A percentile compares a stretch with the other conserved stretches of the same genome.
phyloP scores from a whole-genome alignment of 2,113 vertebrate species.

The Macaca mulatta region DNA sequence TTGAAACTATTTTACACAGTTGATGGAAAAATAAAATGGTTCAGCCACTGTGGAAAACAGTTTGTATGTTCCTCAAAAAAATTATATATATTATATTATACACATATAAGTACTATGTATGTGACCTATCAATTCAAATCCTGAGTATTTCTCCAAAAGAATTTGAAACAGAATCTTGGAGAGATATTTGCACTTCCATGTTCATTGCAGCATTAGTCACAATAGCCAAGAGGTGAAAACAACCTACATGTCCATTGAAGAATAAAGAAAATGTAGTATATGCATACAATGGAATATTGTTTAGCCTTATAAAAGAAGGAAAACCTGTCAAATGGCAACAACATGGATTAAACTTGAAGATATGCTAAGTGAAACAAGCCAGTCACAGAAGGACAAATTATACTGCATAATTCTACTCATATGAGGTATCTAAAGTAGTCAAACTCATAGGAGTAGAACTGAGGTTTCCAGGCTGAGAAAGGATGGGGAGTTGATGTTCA shows the following conservation, averaged over 20 bases:
- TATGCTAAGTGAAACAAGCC: background rate
- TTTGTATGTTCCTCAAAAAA: no score
- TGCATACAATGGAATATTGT: background rate
- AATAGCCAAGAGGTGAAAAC: no score
- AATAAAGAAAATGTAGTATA: background rate
- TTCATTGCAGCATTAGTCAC: no score
- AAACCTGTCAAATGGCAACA: background rate
- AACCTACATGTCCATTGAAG: background rate
- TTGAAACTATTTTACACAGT: background rate
- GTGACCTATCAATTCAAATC: no score
- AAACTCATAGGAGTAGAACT: background rate
- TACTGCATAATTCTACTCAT: background rate
- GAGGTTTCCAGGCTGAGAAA: background rate
- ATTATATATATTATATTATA: no score
- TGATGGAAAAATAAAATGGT: no score
- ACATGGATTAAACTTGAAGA: background rate
- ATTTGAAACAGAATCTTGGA: no score
- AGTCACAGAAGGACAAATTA: background rate
- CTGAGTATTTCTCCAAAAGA: no score
- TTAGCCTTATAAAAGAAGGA: background rate
- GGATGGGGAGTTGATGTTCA: background rate
- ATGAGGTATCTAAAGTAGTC: background rate
- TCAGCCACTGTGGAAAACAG: no score
- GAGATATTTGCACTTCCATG: no score
- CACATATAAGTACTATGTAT: no score